Conservation (phyloP, 2,888 invertebrate genomes). For the Cephus pygmeus region DNA sequence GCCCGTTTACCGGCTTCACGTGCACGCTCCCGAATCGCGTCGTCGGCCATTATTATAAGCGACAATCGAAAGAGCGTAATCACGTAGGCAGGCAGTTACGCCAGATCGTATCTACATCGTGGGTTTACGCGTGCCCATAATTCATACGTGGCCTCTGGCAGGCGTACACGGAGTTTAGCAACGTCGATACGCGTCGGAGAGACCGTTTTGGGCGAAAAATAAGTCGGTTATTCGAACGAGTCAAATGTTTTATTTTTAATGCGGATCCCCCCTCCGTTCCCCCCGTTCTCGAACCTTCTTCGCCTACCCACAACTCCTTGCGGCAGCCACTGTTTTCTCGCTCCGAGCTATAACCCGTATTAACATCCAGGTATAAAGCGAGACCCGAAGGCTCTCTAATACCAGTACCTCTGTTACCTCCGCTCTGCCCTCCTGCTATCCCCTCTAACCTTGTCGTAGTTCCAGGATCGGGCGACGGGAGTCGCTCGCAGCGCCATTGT, state of each 20-base stretch:
- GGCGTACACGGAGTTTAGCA: neutral
- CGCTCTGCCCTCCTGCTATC: too few relatives aligned
- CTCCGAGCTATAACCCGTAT: neutral
- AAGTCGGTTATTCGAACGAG: neutral
- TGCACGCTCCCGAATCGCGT: neutral
- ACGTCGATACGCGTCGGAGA: neutral
- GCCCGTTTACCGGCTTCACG: neutral
- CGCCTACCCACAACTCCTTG: neutral
- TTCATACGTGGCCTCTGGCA: neutral
- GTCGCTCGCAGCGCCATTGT: neutral
- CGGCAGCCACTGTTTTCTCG: neutral
- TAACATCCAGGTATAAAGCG: neutral
- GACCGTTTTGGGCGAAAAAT: neutral
- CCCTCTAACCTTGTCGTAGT: neutral
- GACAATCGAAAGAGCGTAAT: neutral
- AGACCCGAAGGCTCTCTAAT: neutral
- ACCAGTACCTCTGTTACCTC: too few relatives aligned
- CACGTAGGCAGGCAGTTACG: neutral
- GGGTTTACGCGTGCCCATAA: neutral
- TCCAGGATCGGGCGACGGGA: neutral
- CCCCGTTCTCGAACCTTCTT: neutral
- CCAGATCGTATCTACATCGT: neutral
- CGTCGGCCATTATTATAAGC: neutral
- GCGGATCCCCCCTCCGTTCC: neutral
- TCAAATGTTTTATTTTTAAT: neutral